phyloP scores from a whole-genome alignment of 2,888 invertebrate genomes.

The Muschampia plurimacula region DNA sequence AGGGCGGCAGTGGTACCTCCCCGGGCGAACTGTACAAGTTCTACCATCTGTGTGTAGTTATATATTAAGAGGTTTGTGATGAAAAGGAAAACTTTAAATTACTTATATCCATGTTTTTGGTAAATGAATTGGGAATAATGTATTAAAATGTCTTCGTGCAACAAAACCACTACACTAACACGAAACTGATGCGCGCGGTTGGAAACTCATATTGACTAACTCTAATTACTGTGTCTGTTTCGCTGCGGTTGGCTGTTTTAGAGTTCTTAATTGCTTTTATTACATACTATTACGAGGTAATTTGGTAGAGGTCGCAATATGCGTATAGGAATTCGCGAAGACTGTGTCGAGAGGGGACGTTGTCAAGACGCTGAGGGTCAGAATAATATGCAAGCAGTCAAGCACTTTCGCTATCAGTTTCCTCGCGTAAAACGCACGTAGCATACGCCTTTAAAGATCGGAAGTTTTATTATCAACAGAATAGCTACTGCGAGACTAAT shows the following conservation, averaged over 20 bases:
- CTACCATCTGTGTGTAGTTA: too few relatives aligned
- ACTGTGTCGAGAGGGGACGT: slow-evolving; percentile 48
- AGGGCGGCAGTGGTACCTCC: too few relatives aligned
- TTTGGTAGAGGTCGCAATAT: slow-evolving; percentile 36
- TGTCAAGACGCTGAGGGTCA: slow-evolving; percentile 48
- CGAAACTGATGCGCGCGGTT: background rate
- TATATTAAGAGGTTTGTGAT: too few relatives aligned
- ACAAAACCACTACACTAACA: background rate
- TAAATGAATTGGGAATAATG: too few relatives aligned
- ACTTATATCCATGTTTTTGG: too few relatives aligned
- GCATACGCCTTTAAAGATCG: slow-evolving; percentile 56
- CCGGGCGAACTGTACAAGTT: too few relatives aligned
- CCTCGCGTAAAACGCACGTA: slow-evolving; percentile 59
- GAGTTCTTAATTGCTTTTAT: slow-evolving; percentile 21
- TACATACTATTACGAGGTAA: slow-evolving; percentile 18
- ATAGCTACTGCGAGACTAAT: background rate
- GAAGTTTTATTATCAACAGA: background rate
- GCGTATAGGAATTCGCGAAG: slow-evolving; percentile 42
- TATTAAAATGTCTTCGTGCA: background rate
- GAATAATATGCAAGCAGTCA: slow-evolving; percentile 55
- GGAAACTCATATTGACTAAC: slow-evolving; percentile 4
- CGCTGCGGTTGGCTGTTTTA: slow-evolving; percentile 22
- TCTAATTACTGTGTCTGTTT: slow-evolving; percentile 27
- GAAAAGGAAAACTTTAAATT: too few relatives aligned
- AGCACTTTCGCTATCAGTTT: slow-evolving; percentile 78